phyloP scores from a whole-genome alignment of 2,797 vertebrate species.

The Anisognathus igniventris region DNA sequence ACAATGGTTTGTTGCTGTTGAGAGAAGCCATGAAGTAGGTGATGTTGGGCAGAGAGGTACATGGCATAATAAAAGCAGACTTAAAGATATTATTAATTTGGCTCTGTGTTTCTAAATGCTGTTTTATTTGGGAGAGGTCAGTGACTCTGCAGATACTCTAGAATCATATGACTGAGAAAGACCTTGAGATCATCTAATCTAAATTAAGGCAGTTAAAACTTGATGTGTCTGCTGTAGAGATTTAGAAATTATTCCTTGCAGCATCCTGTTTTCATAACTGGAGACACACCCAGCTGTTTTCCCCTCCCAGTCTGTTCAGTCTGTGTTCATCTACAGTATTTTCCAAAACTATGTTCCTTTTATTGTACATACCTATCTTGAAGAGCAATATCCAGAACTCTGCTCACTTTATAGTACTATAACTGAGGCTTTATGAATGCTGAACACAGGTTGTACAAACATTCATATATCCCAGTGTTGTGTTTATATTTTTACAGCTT shows the following conservation, averaged over 20 bases:
- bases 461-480: not conserved
- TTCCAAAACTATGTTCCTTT: not conserved
- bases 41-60: not conserved
- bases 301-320: not conserved
- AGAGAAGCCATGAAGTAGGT: not conserved
- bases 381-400: not conserved
- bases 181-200: slow-evolving; percentile 41
- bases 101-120: not conserved
- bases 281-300: slow-evolving; percentile 17
- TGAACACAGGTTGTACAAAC: not conserved
- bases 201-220: slow-evolving; percentile 26
- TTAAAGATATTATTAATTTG: not conserved
- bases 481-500: not conserved
- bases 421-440: not conserved
- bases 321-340: not conserved
- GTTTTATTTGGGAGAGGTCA: not conserved
- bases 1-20: not conserved
- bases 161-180: not conserved
- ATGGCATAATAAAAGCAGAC: not conserved
- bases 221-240: slow-evolving; percentile 38
- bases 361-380: not conserved
- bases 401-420: not conserved
- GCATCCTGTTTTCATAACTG: slow-evolving; percentile 48
- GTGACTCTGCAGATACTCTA: not conserved
- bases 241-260: slow-evolving; percentile 53